Evolutionary conservation across 2,113 vertebrate genomes (phyloP).

Genomic region (Hemiprocne comata): DNA sequence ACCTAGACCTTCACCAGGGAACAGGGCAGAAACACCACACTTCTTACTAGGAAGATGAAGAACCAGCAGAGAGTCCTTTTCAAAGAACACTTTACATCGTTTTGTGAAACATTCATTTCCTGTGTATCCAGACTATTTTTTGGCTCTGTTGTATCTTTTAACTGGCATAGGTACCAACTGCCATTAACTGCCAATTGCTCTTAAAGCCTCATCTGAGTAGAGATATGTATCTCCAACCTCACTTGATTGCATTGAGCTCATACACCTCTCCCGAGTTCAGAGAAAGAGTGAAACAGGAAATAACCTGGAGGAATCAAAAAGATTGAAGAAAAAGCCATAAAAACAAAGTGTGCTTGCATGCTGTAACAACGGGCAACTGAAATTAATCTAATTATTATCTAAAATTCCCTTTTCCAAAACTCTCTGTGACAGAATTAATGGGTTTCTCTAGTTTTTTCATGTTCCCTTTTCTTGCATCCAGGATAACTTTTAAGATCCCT

Average conservation of each 20-base stretch:
- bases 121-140: not conserved
- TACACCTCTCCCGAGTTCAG: not conserved
- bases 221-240: not conserved
- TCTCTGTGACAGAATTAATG: not conserved
- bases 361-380: not conserved
- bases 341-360: not conserved
- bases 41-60: not conserved
- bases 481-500: not conserved
- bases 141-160: not conserved
- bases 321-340: not conserved
- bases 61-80: not conserved
- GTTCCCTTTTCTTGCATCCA: not conserved
- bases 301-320: not conserved
- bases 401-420: not conserved
- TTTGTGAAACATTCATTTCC: not conserved
- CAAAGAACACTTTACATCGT: not conserved
- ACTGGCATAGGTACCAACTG: not conserved
- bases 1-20: not conserved
- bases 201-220: not conserved
- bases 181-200: not conserved
- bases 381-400: not conserved
- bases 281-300: not conserved
- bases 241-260: not conserved
- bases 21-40: not conserved
- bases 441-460: not conserved